phyloP scores from a whole-genome alignment of 2,797 vertebrate genomes.

The Paratrypauchen microcephalus region DNA sequence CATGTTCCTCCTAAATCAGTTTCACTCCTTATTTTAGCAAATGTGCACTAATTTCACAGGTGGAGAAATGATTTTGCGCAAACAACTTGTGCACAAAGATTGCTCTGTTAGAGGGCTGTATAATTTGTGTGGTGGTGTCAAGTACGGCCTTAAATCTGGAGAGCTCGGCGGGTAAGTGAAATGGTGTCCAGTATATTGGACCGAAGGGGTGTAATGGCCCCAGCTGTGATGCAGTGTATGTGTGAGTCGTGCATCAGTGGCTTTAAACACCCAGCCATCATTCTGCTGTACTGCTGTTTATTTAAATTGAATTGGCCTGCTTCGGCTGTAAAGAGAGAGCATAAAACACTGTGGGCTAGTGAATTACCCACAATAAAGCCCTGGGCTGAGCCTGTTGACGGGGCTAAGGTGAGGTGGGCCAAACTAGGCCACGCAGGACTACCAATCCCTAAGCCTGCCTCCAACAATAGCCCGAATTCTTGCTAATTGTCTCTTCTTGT shows the following conservation, averaged over 20 bases:
- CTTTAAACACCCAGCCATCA: slow-evolving; percentile 73
- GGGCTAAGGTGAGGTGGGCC: slow-evolving; percentile 53
- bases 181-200: slow-evolving; percentile 57
- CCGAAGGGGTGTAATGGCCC: slow-evolving; percentile 48
- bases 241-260: slow-evolving; percentile 53
- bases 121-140: slow-evolving; percentile 6
- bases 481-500: slow-evolving; percentile 75
- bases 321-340: slow-evolving; percentile 73
- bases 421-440: slow-evolving; percentile 60
- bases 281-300: slow-evolving; percentile 76
- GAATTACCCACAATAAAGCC: slow-evolving; percentile 82
- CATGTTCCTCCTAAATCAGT: slow-evolving; percentile 44
- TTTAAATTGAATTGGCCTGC: slow-evolving; percentile 80
- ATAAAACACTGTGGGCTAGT: slow-evolving; percentile 71
- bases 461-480: slow-evolving; percentile 59
- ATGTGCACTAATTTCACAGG: slow-evolving; percentile 45
- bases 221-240: slow-evolving; percentile 52
- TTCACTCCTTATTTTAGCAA: slow-evolving; percentile 29
- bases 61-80: slow-evolving; percentile 21
- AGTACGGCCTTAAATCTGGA: slow-evolving; percentile 30
- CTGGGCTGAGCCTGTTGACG: slow-evolving; percentile 56
- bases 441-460: slow-evolving; percentile 62
- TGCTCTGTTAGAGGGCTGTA: slow-evolving; percentile 8
- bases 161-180: slow-evolving; percentile 21
- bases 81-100: slow-evolving; percentile 21